Percentiles rank a stretch among this genome's conserved stretches.
phyloP scores from a whole-genome alignment of 1,140 invertebrate genomes.

The honey bee (Apis mellifera) region Amel_HAv3.1 CM009933.2:749501-750000 shows the following conservation, averaged over 20 bases:
- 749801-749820: conserved; percentile 59
- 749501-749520: conserved; percentile 42
- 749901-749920: not conserved
- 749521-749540: conserved; percentile 34
- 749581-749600: conserved; percentile 38
- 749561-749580: conserved; percentile 68
- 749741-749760: conserved; percentile 64
- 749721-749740: conserved; percentile 70
- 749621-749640: conserved; percentile 64
- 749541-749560: conserved; percentile 66
- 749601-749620: conserved; percentile 47
- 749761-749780: conserved; percentile 53
- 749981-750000: not conserved
- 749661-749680: conserved; percentile 69
- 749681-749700: conserved; percentile 55
- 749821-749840: conserved; percentile 52
- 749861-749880: not conserved
- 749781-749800: conserved; percentile 57
- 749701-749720: conserved; percentile 72
- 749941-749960: not conserved
- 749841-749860: conserved; percentile 61
- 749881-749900: conserved; percentile 47
- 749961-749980: not conserved
- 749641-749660: conserved; percentile 67
- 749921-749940: not conserved